A percentile compares a stretch with the other conserved stretches of the same genome.
Evolutionary conservation across 2,888 invertebrate genomes (phyloP).

Genomic region (Drosophila prostipennis): DNA sequence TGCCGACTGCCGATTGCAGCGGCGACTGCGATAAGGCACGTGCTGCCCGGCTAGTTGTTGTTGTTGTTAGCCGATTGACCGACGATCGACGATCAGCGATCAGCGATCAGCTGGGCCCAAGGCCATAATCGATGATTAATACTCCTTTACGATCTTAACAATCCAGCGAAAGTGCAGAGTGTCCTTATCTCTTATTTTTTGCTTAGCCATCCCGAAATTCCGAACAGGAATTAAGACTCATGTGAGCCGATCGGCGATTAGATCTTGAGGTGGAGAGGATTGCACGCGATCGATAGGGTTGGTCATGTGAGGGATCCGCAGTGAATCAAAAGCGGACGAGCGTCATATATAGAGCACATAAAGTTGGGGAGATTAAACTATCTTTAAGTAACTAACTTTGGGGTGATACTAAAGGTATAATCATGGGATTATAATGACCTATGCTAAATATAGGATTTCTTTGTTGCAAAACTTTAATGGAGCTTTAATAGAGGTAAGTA

Average conservation of each 20-base stretch:
- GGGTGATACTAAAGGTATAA: too few relatives aligned
- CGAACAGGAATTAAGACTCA: conserved; percentile 13
- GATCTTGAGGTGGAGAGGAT: conserved; percentile 8
- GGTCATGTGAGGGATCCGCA: conserved; percentile 24
- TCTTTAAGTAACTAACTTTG: too few relatives aligned
- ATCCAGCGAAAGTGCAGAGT: background rate
- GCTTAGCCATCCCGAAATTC: too few relatives aligned
- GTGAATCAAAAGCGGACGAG: background rate
- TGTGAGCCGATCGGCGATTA: conserved; percentile 11
- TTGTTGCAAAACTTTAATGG: too few relatives aligned
- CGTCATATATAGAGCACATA: background rate
- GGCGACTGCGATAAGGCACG: conserved; percentile 49
- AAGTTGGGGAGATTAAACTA: background rate
- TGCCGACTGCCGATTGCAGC: background rate
- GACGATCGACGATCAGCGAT: background rate
- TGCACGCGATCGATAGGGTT: conserved; percentile 1
- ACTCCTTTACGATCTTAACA: background rate
- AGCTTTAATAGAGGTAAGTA: too few relatives aligned
- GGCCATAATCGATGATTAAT: conserved; percentile 12
- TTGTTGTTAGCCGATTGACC: background rate
- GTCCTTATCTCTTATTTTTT: background rate
- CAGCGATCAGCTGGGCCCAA: conserved; percentile 14
- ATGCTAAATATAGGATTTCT: too few relatives aligned
- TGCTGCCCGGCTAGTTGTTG: conserved; percentile 19
- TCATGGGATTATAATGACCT: too few relatives aligned